Percentiles rank a stretch among this genome's conserved stretches.
Conservation (phyloP, 2,888 invertebrate species). For the Tuberolachnus salignus region DNA sequence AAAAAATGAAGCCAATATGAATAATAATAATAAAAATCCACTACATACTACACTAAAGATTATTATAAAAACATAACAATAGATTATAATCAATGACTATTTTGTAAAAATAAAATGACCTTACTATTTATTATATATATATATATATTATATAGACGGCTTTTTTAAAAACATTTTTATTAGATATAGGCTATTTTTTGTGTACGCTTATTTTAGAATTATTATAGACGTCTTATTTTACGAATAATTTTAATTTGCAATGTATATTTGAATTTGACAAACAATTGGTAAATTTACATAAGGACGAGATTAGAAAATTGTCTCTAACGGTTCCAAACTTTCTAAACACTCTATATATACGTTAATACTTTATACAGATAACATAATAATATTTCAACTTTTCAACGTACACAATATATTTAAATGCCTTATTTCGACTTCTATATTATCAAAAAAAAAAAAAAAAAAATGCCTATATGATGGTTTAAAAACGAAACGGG, state of each 20-base stretch:
- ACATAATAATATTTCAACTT: too few relatives aligned
- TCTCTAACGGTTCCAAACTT: background rate
- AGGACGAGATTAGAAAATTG: background rate
- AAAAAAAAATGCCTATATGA: too few relatives aligned
- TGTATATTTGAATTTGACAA: background rate
- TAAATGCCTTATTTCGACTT: too few relatives aligned
- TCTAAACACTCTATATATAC: background rate
- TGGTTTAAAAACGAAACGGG: too few relatives aligned
- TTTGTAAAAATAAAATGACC: constrained; percentile 35
- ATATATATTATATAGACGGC: background rate
- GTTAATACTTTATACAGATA: too few relatives aligned
- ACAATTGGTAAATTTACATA: constrained; percentile 11
- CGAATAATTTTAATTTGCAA: background rate
- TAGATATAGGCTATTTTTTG: background rate
- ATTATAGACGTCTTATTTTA: background rate
- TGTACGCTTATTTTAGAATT: background rate
- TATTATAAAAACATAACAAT: constrained; percentile 34
- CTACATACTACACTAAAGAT: background rate
- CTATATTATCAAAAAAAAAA: too few relatives aligned
- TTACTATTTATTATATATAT: constrained; percentile 26
- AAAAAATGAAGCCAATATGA: constrained; percentile 30
- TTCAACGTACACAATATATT: too few relatives aligned
- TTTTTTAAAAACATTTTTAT: background rate
- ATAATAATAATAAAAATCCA: constrained; percentile 39
- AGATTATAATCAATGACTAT: constrained; percentile 30